A percentile compares a stretch with the other conserved stretches of the same genome.
phyloP scores from a whole-genome alignment of 1,140 invertebrate species.

The Paramacrobiotus metropolitanus region DNA sequence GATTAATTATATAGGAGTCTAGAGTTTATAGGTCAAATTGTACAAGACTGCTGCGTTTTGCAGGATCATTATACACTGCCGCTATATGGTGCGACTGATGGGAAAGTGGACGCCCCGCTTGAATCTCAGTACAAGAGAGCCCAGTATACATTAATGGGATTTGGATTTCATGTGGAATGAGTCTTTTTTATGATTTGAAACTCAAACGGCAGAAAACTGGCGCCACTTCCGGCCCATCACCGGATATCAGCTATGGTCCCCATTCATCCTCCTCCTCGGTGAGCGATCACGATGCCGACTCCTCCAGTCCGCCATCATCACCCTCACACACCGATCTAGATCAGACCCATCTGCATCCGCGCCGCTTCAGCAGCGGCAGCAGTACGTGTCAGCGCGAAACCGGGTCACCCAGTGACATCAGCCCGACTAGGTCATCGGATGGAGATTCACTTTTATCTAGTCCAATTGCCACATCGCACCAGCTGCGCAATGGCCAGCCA shows the following conservation, averaged over 20 bases:
- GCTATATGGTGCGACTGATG: no score
- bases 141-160: no score
- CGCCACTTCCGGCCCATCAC: background rate
- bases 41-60: no score
- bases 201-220: conserved; percentile 82
- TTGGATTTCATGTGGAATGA: no score
- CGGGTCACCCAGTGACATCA: background rate
- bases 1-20: no score
- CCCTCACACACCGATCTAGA: background rate
- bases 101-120: no score
- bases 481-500: background rate
- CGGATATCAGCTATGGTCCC: background rate
- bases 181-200: conserved; percentile 93
- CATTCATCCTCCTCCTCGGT: background rate
- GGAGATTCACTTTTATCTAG: background rate
- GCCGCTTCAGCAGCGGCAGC: background rate
- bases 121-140: no score
- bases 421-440: background rate
- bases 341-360: background rate
- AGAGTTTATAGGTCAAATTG: no score
- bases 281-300: background rate
- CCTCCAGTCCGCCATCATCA: background rate
- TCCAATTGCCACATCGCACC: background rate
- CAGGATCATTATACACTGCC: no score
- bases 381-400: no score